A percentile compares a stretch with the other conserved stretches of the same genome.
phyloP scores from a whole-genome alignment of 2,797 vertebrate species.

The Nannoperca australis region DNA sequence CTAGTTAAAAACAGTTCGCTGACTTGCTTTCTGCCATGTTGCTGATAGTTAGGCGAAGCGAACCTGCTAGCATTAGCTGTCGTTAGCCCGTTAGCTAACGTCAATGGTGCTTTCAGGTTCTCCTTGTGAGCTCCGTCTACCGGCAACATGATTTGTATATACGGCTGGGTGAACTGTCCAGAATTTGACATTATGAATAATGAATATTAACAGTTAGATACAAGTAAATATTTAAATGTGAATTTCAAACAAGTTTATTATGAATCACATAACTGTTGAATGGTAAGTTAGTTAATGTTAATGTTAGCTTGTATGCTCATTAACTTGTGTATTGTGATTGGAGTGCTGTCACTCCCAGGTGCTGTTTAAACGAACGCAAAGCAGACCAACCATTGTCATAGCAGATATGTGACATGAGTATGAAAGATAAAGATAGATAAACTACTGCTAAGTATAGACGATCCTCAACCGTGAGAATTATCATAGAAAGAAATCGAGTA shows the following conservation, averaged over 20 bases:
- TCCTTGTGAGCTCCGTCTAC: background rate
- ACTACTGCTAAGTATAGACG: background rate
- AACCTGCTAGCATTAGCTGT: slow-evolving; percentile 27
- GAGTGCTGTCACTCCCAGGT: background rate
- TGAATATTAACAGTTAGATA: background rate
- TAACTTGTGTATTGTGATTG: no score
- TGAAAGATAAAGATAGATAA: background rate
- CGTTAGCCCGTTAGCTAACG: slow-evolving; percentile 4
- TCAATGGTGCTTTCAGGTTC: slow-evolving; percentile 50
- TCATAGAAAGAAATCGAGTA: background rate
- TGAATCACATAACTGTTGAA: background rate
- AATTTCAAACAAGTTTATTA: no score
- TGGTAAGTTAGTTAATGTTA: background rate
- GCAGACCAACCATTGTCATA: background rate
- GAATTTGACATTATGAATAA: no score
- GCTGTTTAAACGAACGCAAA: background rate
- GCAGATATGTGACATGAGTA: background rate
- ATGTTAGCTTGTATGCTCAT: no score
- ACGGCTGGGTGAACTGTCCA: background rate
- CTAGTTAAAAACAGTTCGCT: background rate
- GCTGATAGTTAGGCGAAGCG: slow-evolving; percentile 17
- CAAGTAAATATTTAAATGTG: no score
- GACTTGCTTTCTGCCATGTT: slow-evolving; percentile 20
- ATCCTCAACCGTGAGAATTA: no score
- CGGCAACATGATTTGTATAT: background rate